phyloP scores from a whole-genome alignment of 2,113 vertebrate species.

The Arvicanthis niloticus region DNA sequence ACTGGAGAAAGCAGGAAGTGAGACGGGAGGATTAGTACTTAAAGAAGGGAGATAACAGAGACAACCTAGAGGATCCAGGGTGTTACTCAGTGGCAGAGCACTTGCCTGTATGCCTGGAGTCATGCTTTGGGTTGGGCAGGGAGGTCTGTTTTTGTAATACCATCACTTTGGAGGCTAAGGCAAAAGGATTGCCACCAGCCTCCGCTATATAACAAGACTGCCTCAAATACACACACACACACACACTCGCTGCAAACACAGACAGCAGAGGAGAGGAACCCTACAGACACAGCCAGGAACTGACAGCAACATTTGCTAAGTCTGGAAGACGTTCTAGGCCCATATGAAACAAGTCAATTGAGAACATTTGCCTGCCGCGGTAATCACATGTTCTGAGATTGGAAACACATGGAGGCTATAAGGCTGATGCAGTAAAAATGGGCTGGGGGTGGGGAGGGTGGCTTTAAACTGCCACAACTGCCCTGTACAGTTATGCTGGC shows the following conservation, averaged over 20 bases:
- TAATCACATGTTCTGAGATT: neutral
- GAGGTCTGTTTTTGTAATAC: neutral
- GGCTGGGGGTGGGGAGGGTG: neutral
- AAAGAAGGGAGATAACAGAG: neutral
- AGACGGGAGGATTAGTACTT: neutral
- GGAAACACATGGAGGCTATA: neutral
- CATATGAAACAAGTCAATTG: neutral
- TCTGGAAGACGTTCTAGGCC: conserved; percentile 32
- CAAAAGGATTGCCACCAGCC: no score
- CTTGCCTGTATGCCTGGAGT: neutral
- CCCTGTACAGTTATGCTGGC: neutral
- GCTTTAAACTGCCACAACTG: neutral
- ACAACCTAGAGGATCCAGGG: neutral
- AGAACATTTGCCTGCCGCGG: neutral
- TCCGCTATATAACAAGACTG: neutral
- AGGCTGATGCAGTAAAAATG: neutral
- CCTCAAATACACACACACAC: neutral
- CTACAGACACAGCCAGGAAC: neutral
- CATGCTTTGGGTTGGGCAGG: neutral
- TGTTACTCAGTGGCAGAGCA: neutral
- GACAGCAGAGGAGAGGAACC: neutral
- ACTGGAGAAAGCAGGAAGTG: neutral
- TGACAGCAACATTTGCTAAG: neutral
- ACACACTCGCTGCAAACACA: conserved; percentile 5
- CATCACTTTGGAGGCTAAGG: neutral